Percentiles rank a stretch among this genome's conserved stretches.
phyloP scores from a whole-genome alignment of 1,140 invertebrate species.

The Drosophila tani region DNA sequence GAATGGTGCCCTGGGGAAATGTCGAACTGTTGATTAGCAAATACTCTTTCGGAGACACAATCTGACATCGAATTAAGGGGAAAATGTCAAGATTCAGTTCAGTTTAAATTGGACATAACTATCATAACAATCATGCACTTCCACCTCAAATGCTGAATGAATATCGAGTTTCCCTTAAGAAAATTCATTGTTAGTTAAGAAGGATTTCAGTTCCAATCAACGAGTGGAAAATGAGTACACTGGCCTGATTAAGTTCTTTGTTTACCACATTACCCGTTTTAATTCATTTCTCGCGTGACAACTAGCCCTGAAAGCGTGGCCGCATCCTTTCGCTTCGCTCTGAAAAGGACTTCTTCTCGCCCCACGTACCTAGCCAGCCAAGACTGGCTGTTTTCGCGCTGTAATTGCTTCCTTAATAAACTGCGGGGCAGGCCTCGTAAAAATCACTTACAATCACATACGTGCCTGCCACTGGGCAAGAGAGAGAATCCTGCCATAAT shows the following conservation, averaged over 20 bases:
- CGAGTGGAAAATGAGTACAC: constrained; percentile 5
- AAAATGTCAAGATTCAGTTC: background rate
- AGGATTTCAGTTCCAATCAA: background rate
- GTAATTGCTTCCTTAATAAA: constrained; percentile 71
- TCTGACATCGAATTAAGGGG: background rate
- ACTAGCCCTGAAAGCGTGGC: constrained; percentile 25
- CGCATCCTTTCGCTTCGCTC: constrained; percentile 17
- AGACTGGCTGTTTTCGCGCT: constrained; percentile 14
- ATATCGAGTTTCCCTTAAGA: too few relatives aligned
- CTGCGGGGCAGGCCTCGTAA: constrained; percentile 54
- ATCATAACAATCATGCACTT: too few relatives aligned
- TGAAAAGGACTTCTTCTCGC: background rate
- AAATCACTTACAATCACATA: constrained; percentile 70
- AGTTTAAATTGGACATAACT: too few relatives aligned
- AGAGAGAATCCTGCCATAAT: constrained; percentile 30
- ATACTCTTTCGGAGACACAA: background rate
- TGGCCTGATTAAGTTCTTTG: constrained; percentile 31
- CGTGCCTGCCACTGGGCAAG: constrained; percentile 31
- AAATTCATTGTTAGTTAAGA: background rate
- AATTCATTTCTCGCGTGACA: constrained; percentile 55
- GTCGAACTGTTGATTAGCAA: constrained; percentile 9
- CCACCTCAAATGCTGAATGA: too few relatives aligned
- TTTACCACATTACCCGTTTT: constrained; percentile 29
- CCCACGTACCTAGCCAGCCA: background rate
- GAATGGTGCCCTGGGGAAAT: background rate